These are phyloP conservation scores for Lithophane ornitopus DNA, from an alignment of 2,888 invertebrate species.

Conservation along the genomic window DNA sequence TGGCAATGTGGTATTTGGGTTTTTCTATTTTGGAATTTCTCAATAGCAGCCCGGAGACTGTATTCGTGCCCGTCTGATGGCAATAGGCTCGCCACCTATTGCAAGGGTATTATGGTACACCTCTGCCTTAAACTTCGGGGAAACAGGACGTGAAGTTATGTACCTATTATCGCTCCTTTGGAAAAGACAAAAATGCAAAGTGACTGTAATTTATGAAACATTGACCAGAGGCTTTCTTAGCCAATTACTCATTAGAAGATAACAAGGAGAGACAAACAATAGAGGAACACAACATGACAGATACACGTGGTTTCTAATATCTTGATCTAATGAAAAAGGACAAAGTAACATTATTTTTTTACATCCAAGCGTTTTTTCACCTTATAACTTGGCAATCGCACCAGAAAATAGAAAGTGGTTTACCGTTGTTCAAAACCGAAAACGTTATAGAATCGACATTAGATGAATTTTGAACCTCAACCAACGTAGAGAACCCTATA, in stretches of 20 bases:
- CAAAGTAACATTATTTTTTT: background rate
- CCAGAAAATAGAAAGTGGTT: background rate
- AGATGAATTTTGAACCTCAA: background rate
- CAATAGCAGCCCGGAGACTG: no score
- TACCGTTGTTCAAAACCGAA: background rate
- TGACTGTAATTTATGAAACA: slow-evolving; percentile 21
- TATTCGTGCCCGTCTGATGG: background rate
- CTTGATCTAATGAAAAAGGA: slow-evolving; percentile 12
- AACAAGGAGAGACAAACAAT: background rate
- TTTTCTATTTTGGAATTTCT: background rate
- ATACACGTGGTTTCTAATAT: slow-evolving; percentile 13
- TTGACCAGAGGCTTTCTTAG: slow-evolving; percentile 20
- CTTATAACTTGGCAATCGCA: background rate
- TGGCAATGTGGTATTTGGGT: background rate
- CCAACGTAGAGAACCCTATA: no score
- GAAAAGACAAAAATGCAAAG: background rate
- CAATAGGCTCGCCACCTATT: background rate
- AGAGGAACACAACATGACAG: background rate
- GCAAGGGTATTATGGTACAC: background rate
- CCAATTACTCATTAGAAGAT: slow-evolving; percentile 6
- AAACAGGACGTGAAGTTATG: no score
- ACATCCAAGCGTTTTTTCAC: background rate
- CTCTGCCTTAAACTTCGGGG: background rate
- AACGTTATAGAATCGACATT: background rate
- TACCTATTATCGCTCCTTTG: background rate